Percentiles rank a stretch among this genome's conserved stretches.
Conservation (phyloP, 2,888 invertebrate genomes). For the Cyclophora punctaria region DNA sequence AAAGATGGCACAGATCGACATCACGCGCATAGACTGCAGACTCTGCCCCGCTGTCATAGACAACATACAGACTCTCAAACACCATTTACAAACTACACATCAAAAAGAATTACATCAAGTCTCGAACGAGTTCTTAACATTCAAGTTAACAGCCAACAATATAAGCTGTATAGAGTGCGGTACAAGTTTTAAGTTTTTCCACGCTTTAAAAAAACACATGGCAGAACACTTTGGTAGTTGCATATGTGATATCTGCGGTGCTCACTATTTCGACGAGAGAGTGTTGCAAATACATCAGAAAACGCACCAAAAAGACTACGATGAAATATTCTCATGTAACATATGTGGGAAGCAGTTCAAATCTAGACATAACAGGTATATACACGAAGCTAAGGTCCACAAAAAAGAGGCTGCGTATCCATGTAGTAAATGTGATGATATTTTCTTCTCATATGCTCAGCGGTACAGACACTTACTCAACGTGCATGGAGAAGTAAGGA, state of each 20-base stretch:
- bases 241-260: slow-evolving; percentile 59
- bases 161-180: slow-evolving; percentile 45
- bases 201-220: slow-evolving; percentile 58
- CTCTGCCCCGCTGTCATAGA: slow-evolving; percentile 39
- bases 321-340: slow-evolving; percentile 64
- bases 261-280: slow-evolving; percentile 60
- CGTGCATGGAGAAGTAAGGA: slow-evolving; percentile 54
- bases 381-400: slow-evolving; percentile 56
- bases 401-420: slow-evolving; percentile 59
- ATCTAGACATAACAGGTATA: slow-evolving; percentile 50
- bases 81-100: slow-evolving; percentile 39
- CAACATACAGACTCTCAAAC: slow-evolving; percentile 38
- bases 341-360: slow-evolving; percentile 62
- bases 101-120: slow-evolving; percentile 29
- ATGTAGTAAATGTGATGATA: slow-evolving; percentile 58
- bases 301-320: slow-evolving; percentile 53
- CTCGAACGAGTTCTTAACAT: slow-evolving; percentile 48
- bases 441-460: slow-evolving; percentile 51
- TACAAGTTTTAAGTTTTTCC: slow-evolving; percentile 43
- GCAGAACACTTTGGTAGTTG: slow-evolving; percentile 56
- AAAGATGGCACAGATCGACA: slow-evolving; percentile 45
- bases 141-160: slow-evolving; percentile 37
- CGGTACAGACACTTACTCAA: slow-evolving; percentile 56
- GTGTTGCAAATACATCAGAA: slow-evolving; percentile 61
- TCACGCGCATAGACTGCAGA: slow-evolving; percentile 49